A percentile compares a stretch with the other conserved stretches of the same genome.
Evolutionary conservation across 2,113 vertebrate genomes (phyloP).

Genomic region (Coreoperca whiteheadi): DNA sequence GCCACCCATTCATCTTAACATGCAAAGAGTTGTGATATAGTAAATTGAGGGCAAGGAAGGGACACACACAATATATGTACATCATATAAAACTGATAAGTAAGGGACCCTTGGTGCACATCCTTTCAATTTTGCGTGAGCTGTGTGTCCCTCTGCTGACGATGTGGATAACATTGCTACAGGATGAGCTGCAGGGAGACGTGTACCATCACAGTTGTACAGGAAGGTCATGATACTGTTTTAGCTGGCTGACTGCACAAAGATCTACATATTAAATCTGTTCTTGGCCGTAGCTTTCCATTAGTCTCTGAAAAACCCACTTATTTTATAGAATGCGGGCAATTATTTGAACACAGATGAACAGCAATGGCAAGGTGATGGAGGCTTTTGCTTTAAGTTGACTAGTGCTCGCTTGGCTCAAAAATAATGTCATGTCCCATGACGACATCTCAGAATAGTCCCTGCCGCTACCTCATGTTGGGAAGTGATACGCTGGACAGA

Average conservation of each 20-base stretch:
- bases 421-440: conserved; percentile 74
- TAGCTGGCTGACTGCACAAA: conserved; percentile 67
- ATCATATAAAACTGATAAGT: conserved; percentile 33
- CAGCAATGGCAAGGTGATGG: conserved; percentile 48
- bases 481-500: conserved; percentile 73
- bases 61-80: conserved; percentile 28
- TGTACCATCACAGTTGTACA: conserved; percentile 50
- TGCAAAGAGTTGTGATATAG: conserved; percentile 26
- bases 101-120: conserved; percentile 18
- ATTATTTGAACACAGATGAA: conserved; percentile 51
- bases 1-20: conserved; percentile 23
- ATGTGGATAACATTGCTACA: conserved; percentile 35
- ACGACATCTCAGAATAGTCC: conserved; percentile 64
- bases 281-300: conserved; percentile 54
- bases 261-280: conserved; percentile 70
- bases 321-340: conserved; percentile 24
- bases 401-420: conserved; percentile 63
- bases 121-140: conserved; percentile 65
- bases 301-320: conserved; percentile 40
- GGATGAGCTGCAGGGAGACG: conserved; percentile 55
- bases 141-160: conserved; percentile 47
- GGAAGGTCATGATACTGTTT: conserved; percentile 61
- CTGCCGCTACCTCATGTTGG: conserved; percentile 65
- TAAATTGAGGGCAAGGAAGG: conserved; percentile 13
- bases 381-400: conserved; percentile 56